These are phyloP conservation scores for Drymonia ruficornis DNA, from an alignment of 2,888 invertebrate genomes.

Conservation along the genomic window DNA sequence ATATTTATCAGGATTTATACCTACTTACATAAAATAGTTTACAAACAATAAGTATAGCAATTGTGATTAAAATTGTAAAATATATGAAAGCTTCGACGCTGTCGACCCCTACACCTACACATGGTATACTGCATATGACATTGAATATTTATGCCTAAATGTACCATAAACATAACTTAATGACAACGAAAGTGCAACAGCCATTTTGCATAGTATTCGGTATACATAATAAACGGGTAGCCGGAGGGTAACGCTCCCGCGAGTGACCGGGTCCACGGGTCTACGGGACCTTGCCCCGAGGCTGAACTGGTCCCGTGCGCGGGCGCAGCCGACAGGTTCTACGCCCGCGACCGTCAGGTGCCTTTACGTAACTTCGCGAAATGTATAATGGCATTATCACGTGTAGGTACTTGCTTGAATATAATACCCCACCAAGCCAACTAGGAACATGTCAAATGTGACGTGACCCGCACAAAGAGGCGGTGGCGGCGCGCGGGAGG, in stretches of 20 bases:
- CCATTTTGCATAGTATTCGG: constrained; percentile 37
- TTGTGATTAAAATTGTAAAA: no score
- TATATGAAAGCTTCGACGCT: no score
- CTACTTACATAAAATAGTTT: no score
- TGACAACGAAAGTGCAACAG: not conserved
- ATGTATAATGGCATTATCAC: constrained; percentile 44
- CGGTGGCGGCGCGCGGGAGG: no score
- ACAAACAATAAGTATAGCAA: no score
- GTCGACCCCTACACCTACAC: no score
- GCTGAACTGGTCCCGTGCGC: constrained; percentile 62
- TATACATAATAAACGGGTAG: constrained; percentile 50
- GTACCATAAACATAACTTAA: not conserved
- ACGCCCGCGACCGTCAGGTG: constrained; percentile 46
- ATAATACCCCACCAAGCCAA: no score
- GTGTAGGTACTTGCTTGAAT: not conserved
- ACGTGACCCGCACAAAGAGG: no score
- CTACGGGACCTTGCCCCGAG: constrained; percentile 70
- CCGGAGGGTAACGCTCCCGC: constrained; percentile 53
- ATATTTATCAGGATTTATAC: no score
- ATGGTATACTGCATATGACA: no score
- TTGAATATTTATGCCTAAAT: not conserved
- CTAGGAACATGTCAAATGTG: no score
- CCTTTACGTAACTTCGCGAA: constrained; percentile 65
- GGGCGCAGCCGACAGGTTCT: constrained; percentile 50
- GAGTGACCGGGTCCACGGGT: constrained; percentile 50